Conservation (phyloP, 1,140 invertebrate genomes). For the Drosophila subpulchrella region DNA sequence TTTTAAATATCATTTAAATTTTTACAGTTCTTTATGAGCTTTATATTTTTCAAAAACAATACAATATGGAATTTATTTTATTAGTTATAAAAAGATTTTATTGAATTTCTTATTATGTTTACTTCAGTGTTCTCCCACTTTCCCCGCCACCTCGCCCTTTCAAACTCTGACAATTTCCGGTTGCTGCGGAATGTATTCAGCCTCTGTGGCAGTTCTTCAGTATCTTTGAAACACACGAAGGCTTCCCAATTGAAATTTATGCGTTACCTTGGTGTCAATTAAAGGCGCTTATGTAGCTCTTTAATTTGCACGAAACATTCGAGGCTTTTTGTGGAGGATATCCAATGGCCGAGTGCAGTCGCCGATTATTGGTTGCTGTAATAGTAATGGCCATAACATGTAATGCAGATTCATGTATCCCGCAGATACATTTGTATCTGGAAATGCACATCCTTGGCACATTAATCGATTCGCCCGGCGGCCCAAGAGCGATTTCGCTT, state of each 20-base stretch:
- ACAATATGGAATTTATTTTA: too few species aligned
- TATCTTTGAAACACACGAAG: conserved; percentile 14
- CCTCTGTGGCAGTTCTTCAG: conserved; percentile 3
- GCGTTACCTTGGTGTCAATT: conserved; percentile 51
- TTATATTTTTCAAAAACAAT: too few species aligned
- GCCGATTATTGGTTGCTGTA: conserved; percentile 8
- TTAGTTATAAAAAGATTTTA: too few species aligned
- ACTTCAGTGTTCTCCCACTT: neutral
- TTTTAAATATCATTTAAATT: too few species aligned
- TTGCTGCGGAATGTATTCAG: conserved; percentile 20
- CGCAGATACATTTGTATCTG: conserved; percentile 30
- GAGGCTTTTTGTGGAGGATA: conserved; percentile 1
- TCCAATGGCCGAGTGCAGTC: neutral
- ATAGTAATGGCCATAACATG: conserved; percentile 51
- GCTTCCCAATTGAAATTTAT: conserved; percentile 24
- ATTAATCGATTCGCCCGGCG: conserved; percentile 48
- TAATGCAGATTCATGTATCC: conserved; percentile 1
- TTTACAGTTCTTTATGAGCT: too few species aligned
- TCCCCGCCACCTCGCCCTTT: neutral
- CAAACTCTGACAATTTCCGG: conserved; percentile 49
- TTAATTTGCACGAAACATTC: conserved; percentile 9
- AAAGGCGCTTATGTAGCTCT: conserved; percentile 20
- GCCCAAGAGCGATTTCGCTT: conserved; percentile 39
- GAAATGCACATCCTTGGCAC: conserved; percentile 32
- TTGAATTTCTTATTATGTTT: too few species aligned